A percentile compares a stretch with the other conserved stretches of the same genome.
These are phyloP conservation scores for Notolepis coatsorum DNA, from an alignment of 2,797 vertebrate species.

Conservation along the genomic window DNA sequence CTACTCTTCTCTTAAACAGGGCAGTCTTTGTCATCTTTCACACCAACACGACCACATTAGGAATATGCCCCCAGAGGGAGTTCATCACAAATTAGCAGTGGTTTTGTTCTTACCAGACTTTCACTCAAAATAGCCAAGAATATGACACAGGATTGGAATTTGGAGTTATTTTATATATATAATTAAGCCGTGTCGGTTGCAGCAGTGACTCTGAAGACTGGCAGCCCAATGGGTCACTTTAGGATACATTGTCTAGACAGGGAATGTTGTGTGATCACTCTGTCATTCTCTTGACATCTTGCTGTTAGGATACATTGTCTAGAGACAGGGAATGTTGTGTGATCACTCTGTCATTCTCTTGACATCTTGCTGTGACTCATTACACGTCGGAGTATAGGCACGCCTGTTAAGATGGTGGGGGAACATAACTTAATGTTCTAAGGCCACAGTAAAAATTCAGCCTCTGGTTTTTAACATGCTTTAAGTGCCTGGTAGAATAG, in stretches of 20 bases:
- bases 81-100: neutral
- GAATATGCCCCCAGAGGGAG: too few species aligned
- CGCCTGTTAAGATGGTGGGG: too few species aligned
- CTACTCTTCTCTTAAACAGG: neutral
- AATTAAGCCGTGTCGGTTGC: neutral
- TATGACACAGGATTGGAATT: neutral
- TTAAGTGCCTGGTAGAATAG: too few species aligned
- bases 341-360: constrained; percentile 5
- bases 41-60: too few species aligned
- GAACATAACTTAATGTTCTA: too few species aligned
- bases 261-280: neutral
- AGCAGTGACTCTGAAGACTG: neutral
- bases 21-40: neutral
- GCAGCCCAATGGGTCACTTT: neutral
- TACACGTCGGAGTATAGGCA: too few species aligned
- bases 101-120: neutral
- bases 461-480: too few species aligned
- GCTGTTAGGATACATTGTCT: neutral
- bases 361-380: neutral
- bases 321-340: neutral
- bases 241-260: neutral
- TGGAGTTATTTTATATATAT: neutral
- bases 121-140: neutral
- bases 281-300: neutral
- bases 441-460: too few species aligned